A percentile compares a stretch with the other conserved stretches of the same genome.
Evolutionary conservation across 2,888 invertebrate genomes (phyloP).

Genomic region (Exocentrus adspersus): DNA sequence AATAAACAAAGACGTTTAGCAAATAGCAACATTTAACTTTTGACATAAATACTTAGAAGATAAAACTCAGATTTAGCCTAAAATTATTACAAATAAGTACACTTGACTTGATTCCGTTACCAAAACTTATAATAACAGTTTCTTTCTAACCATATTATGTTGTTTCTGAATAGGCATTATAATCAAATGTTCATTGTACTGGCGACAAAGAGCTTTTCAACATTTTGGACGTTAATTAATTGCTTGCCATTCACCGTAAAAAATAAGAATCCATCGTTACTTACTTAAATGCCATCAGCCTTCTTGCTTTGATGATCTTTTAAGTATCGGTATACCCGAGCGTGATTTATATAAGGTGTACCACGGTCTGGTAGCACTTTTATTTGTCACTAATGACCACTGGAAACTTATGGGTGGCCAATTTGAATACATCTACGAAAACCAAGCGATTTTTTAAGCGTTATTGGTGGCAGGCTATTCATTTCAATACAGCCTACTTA

Average conservation of each 20-base stretch:
- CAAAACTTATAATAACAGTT: too few species aligned
- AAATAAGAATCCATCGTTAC: neutral
- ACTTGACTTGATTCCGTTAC: neutral
- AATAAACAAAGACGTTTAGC: too few species aligned
- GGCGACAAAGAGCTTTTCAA: neutral
- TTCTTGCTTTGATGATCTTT: neutral
- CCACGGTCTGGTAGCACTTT: conserved; percentile 11
- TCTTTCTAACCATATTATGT: neutral
- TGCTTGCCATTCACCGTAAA: neutral
- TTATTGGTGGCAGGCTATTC: conserved; percentile 18
- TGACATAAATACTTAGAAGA: too few species aligned
- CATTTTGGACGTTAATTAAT: conserved; percentile 6
- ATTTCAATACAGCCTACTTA: conserved; percentile 24
- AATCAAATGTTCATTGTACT: neutral
- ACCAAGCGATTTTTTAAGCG: conserved; percentile 20
- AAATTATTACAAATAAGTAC: neutral
- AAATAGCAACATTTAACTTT: too few species aligned
- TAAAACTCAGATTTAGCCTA: too few species aligned
- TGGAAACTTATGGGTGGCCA: conserved; percentile 28
- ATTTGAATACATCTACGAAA: conserved; percentile 24
- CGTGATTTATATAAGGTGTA: neutral
- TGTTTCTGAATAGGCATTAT: neutral
- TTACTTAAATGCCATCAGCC: neutral
- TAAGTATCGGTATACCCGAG: conserved; percentile 1
- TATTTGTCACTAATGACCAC: conserved; percentile 25